Evolutionary conservation across 2,113 vertebrate species (phyloP), one percentile per base, ranked within the genome.

Genomic region (Zosterops hypoxanthus): DNA sequence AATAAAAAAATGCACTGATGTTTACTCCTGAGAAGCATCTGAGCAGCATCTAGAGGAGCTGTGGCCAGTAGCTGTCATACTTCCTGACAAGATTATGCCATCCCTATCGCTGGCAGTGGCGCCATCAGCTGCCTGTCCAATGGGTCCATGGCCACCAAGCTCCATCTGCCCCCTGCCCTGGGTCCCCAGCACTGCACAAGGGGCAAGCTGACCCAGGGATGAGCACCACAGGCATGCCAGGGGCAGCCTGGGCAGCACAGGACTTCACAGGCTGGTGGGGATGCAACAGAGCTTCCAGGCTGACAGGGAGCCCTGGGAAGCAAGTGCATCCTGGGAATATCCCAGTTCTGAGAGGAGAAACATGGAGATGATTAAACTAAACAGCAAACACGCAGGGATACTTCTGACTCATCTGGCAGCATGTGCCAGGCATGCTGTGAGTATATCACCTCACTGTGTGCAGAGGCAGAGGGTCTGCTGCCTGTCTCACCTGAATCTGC

Each of bases 351-450:
- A 50, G 46, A 89, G 23, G 1, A 73, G 29, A 89, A 86, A 65
- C 33, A 36, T 0, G 0, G 28, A 55, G 63, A 59, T 1, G 0
- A 33, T 41, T 50, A 29, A 91, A 72, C 4, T 19, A 34, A 89
- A 61, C 5, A 14, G 8, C 17, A 53, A 22, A 85, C 1, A 0
- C 36, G 11, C 22, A 46, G 22, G 12, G 8, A 5, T 53, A 9
- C 3, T 79, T 68, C 59, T 8, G 5, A 66, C 25, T 49, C 8
- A 25, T 55, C 18, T 55, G 42, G 25, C 28, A 72, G 46, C 41
- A 12, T 1, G 1, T 23, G 17, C 23, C 0, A 6, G 31, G 31
- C 8, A 5, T 4, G 10, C 18, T 18, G 24, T 44, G 25, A 8
- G 26, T 31, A 5, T 44, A 12, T 36, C 47, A n/a, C 20, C 31